Conservation (phyloP, 2,797 vertebrate species). For the Amniataba percoides region DNA sequence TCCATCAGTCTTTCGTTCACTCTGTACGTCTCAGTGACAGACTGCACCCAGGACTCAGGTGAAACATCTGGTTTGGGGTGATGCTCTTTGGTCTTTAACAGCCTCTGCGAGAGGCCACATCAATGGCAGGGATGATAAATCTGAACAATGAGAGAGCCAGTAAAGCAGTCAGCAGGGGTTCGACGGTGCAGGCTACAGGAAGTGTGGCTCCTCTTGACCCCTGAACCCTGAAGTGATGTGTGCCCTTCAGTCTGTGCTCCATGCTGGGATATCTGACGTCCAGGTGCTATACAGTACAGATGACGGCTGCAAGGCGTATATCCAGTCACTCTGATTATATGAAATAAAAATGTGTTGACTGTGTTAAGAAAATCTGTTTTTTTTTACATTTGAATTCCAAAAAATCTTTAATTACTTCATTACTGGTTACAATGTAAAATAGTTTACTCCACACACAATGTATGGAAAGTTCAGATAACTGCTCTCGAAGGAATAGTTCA, state of each 20-base stretch:
- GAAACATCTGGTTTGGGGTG: constrained; percentile 84
- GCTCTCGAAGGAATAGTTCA: no score
- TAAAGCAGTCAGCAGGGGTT: constrained; percentile 79
- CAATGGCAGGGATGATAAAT: constrained; percentile 81
- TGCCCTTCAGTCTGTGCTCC: constrained; percentile 55
- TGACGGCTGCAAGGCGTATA: neutral
- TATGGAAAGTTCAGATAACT: no score
- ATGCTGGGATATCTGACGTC: constrained; percentile 33
- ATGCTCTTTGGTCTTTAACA: constrained; percentile 82
- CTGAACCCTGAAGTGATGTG: constrained; percentile 73
- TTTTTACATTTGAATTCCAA: neutral
- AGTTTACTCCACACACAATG: no score
- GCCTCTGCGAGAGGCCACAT: constrained; percentile 77
- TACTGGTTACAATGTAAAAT: no score
- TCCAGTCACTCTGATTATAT: no score
- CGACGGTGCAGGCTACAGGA: constrained; percentile 75
- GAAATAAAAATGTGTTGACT: no score
- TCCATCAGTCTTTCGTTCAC: constrained; percentile 63
- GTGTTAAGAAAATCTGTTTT: neutral
- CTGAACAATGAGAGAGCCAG: constrained; percentile 80
- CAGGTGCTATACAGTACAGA: constrained; percentile 48
- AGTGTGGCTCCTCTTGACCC: constrained; percentile 83
- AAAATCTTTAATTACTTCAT: neutral
- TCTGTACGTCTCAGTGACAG: constrained; percentile 64
- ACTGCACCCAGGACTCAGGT: constrained; percentile 58